These are phyloP conservation scores for Menura novaehollandiae DNA, from an alignment of 2,113 vertebrate genomes.

Conservation along the genomic window DNA sequence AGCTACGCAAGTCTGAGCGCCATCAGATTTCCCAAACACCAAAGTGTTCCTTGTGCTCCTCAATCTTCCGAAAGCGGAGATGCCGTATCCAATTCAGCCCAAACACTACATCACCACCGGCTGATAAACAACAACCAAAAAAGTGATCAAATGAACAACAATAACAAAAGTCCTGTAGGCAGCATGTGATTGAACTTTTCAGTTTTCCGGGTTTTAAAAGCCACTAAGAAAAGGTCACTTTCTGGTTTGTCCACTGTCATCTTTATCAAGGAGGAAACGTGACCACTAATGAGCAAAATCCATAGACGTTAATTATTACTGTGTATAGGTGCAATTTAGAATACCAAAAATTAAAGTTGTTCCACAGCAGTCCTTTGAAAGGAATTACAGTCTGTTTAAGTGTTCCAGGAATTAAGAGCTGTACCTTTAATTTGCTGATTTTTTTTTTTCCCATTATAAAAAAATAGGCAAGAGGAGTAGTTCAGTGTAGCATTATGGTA, in stretches of 20 bases:
- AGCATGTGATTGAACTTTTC: conserved; percentile 68
- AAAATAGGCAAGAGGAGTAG: conserved; percentile 70
- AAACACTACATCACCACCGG: conserved; percentile 53
- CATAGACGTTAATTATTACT: conserved; percentile 52
- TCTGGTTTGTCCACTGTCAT: conserved; percentile 67
- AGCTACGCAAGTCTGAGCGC: conserved; percentile 48
- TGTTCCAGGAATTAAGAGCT: conserved; percentile 63
- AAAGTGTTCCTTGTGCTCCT: conserved; percentile 53
- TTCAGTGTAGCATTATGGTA: conserved; percentile 57
- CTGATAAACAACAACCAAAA: conserved; percentile 41
- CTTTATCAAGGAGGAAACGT: conserved; percentile 59
- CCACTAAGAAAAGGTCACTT: conserved; percentile 74
- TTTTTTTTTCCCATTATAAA: conserved; percentile 15
- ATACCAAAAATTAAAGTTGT: conserved; percentile 55
- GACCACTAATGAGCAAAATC: conserved; percentile 62
- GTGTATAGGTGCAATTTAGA: conserved; percentile 61
- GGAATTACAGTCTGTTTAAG: conserved; percentile 69
- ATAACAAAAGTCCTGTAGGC: conserved; percentile 71
- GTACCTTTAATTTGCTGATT: conserved; percentile 60
- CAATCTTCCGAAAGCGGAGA: conserved; percentile 47
- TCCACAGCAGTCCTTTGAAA: conserved; percentile 67
- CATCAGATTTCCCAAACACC: conserved; percentile 47
- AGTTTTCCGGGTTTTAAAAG: conserved; percentile 64
- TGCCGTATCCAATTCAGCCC: conserved; percentile 67
- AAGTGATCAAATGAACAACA: conserved; percentile 40